Evolutionary conservation across 92 coral and sea anemone genomes (phyloP).

Genomic region (Isaurus tuberculatus): DNA sequence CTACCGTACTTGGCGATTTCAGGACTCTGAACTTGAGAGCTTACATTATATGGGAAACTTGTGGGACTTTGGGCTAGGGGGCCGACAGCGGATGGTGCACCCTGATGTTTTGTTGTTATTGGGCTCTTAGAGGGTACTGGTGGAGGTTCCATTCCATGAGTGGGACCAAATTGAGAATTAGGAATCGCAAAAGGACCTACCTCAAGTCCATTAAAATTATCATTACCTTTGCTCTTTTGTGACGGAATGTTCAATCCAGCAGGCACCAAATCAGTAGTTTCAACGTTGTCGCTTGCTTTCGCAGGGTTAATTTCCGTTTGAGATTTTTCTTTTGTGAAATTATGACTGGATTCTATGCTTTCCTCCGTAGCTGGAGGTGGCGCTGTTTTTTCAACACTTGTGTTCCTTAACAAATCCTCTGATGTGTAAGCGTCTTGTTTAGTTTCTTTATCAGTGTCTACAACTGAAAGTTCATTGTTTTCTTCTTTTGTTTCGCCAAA

Average conservation of each 20-base stretch:
- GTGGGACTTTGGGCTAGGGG: constrained; percentile 25
- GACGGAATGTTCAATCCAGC: background rate
- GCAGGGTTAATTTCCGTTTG: background rate
- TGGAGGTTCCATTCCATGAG: constrained; percentile 29
- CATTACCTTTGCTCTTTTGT: constrained; percentile 6
- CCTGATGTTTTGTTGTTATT: constrained; percentile 8
- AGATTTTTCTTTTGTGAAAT: background rate
- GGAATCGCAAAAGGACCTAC: background rate
- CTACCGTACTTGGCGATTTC: constrained; percentile 17
- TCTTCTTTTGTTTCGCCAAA: background rate
- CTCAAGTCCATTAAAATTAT: background rate
- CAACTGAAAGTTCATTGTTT: background rate
- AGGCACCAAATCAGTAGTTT: background rate
- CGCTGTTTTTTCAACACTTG: background rate
- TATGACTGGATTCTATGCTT: background rate
- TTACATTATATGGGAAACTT: constrained; percentile 10
- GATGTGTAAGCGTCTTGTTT: background rate
- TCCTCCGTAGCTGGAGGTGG: background rate
- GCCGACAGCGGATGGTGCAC: constrained; percentile 5
- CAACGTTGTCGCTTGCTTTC: background rate
- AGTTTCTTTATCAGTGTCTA: background rate
- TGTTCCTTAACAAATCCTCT: background rate
- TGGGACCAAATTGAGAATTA: background rate
- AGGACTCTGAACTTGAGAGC: constrained; percentile 28
- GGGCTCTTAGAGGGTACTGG: background rate